phyloP scores from a whole-genome alignment of 2,888 invertebrate species.

The Melikaiella ostensackeni region DNA sequence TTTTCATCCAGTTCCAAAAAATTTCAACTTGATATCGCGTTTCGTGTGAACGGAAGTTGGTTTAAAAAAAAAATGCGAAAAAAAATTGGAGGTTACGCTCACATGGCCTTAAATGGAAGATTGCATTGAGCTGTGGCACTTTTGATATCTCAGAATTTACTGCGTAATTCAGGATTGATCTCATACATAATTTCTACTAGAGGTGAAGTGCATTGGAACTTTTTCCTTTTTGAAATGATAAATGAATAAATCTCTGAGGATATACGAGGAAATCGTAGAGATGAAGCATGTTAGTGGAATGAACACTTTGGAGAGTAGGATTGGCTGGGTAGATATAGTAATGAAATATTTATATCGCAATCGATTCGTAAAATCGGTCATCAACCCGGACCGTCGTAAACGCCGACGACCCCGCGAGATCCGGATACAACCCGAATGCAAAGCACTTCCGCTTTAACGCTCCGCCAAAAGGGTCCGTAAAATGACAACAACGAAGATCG shows the following conservation, averaged over 20 bases:
- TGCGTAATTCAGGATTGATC: background rate
- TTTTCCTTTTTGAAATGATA: background rate
- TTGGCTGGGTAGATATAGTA: conserved; percentile 26
- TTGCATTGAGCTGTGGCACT: too few relatives aligned
- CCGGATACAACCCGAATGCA: conserved; percentile 41
- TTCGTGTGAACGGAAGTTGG: too few relatives aligned
- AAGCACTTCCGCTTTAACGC: conserved; percentile 48
- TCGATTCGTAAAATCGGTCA: conserved; percentile 50
- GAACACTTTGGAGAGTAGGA: background rate
- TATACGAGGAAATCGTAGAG: conserved; percentile 1
- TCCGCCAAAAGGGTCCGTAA: conserved; percentile 45
- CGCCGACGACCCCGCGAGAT: background rate
- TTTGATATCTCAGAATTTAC: too few relatives aligned
- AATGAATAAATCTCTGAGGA: conserved; percentile 4
- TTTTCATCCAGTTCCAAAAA: too few relatives aligned
- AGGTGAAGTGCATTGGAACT: background rate
- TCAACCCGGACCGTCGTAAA: conserved; percentile 41
- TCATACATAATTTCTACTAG: conserved; percentile 28
- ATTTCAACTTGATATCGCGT: too few relatives aligned
- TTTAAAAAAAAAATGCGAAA: too few relatives aligned
- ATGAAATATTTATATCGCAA: conserved; percentile 52
- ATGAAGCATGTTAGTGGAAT: conserved; percentile 11
- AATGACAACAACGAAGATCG: conserved; percentile 36
- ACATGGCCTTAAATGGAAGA: too few relatives aligned
- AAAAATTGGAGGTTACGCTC: too few relatives aligned